Base-by-base conservation (phyloP, 2,888 invertebrate genomes). In the Trissolcus brochymenae region DNA sequence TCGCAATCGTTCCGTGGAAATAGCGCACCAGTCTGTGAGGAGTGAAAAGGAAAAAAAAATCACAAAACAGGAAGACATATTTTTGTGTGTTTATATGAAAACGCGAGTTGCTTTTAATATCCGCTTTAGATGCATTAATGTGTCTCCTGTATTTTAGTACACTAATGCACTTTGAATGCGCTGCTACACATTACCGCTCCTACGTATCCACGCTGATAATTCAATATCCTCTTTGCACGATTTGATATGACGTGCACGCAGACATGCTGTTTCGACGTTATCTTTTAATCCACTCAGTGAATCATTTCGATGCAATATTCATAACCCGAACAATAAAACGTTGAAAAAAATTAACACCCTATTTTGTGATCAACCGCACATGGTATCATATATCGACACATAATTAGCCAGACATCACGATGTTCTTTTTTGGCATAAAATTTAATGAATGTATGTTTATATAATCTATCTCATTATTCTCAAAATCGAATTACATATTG, bases 171-270 rank as follows among this genome's bases (percentile, higher is more conserved):
- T 67, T 66, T 66, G 64, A 57, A 62, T 61, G 57, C 56, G 71
- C 43, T 62, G 55, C 13, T 60, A 54, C 35, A 35, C 54, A 70
- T 76, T 61, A 76, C 60, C 65, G 70, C 66, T 76, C 65, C 70
- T 70, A 51, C 19, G 46, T 68, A 60, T 56, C 53, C 76, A 59
- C 61, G 53, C 70, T 66, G 70, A 76, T 76, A 66, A 76, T 71
- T 76, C 76, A 76, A 76, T 76, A 76, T 70, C 76, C 76, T 76
- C 76, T 76, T 70, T 76, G 60, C 76, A 49, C 61, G 70, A 60
- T 57, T 76, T 65, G 70, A 76, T 35, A 35, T 70, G 76, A 70
- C 70, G 60, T 75, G 75, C 70, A 51, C 64, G 70, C 59, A 67
- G 74, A 68, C 57, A 64, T 59, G 68, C 55, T 70, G 70, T 70